A percentile compares a stretch with the other conserved stretches of the same genome.
These are phyloP conservation scores for Myioborus miniatus DNA, from an alignment of 2,797 vertebrate genomes.

Conservation along the genomic window DNA sequence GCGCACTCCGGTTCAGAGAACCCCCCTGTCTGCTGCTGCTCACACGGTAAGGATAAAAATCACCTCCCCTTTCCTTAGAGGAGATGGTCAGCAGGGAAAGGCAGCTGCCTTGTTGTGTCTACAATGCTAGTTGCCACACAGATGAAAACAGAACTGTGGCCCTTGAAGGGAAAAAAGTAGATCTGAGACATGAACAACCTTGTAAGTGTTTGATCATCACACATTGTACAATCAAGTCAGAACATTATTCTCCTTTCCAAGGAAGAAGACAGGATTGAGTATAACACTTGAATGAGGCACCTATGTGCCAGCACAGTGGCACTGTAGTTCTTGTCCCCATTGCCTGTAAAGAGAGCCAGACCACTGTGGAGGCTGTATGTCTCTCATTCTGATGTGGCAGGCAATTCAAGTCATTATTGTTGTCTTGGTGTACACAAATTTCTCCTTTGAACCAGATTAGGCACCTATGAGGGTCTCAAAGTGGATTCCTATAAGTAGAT, in stretches of 20 bases:
- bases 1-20: conserved; percentile 94
- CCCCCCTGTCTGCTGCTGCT: conserved; percentile 93
- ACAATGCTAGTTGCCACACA: background rate
- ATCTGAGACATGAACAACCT: background rate
- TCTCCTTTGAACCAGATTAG: background rate
- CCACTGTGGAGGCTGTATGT: background rate
- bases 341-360: background rate
- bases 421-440: background rate
- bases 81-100: background rate
- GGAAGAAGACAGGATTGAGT: background rate
- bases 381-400: background rate
- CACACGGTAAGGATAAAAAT: conserved; percentile 85
- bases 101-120: background rate
- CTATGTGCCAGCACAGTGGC: background rate
- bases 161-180: background rate
- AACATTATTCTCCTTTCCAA: background rate
- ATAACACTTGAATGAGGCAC: background rate
- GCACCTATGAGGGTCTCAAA: background rate
- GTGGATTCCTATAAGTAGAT: background rate
- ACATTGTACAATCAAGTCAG: background rate
- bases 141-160: background rate
- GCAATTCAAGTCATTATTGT: background rate
- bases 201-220: background rate
- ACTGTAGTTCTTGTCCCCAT: background rate
- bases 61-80: background rate